These are phyloP conservation scores for Ormyrus pomaceus DNA, from an alignment of 2,888 invertebrate genomes.

Conservation along the genomic window DNA sequence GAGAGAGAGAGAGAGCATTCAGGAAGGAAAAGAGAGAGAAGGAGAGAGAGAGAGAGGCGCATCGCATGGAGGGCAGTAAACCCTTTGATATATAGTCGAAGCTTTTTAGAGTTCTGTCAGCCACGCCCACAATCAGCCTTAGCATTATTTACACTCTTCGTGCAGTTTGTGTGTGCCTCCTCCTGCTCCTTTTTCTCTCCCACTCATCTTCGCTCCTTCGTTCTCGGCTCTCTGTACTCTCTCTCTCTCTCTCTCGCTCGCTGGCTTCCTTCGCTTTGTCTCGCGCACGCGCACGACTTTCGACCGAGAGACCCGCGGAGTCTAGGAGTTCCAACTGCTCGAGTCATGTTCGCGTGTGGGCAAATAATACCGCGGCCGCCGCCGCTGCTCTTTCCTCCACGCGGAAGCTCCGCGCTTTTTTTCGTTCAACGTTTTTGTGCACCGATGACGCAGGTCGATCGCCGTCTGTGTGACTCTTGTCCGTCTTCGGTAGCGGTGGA, in stretches of 20 bases:
- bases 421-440: neutral
- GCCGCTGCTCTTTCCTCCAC: neutral
- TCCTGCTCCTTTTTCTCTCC: conserved; percentile 54
- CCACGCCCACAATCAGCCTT: conserved; percentile 76
- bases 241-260: conserved; percentile 27
- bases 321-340: conserved; percentile 7
- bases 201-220: conserved; percentile 39
- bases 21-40: conserved; percentile 28
- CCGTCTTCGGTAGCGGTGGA: neutral
- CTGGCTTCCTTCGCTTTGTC: conserved; percentile 25
- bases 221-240: conserved; percentile 40
- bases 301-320: conserved; percentile 4
- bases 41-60: conserved; percentile 25
- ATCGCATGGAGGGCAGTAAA: conserved; percentile 68
- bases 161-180: conserved; percentile 63
- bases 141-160: conserved; percentile 75
- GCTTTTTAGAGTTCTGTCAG: conserved; percentile 76
- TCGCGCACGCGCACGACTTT: conserved; percentile 11
- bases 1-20: conserved; percentile 14
- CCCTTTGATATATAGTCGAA: conserved; percentile 76
- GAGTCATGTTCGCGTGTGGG: conserved; percentile 8
- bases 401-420: neutral
- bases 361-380: conserved; percentile 42
- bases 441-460: neutral
- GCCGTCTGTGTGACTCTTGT: neutral